Conservation (phyloP, 2,888 invertebrate genomes). For the Bombylius discolor region DNA sequence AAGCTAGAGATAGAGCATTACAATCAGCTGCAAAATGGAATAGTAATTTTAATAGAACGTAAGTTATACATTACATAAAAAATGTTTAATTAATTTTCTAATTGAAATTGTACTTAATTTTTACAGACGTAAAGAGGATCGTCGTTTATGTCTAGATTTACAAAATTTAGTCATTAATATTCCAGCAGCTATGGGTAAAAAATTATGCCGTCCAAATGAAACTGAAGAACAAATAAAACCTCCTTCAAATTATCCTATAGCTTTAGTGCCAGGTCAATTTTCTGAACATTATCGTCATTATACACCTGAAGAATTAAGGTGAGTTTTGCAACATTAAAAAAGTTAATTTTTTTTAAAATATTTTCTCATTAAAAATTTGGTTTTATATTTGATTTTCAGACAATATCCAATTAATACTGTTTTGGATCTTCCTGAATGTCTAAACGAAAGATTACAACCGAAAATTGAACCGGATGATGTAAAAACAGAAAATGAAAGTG, state of each 20-base stretch:
- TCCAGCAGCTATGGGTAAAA: slow-evolving; percentile 44
- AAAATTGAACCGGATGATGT: slow-evolving; percentile 18
- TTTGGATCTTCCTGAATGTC: slow-evolving; percentile 31
- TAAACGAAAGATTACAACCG: slow-evolving; percentile 12
- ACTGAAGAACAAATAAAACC: slow-evolving; percentile 20
- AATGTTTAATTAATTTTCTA: not conserved
- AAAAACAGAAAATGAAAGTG: slow-evolving; percentile 30
- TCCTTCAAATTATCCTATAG: slow-evolving; percentile 69
- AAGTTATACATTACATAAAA: slow-evolving; percentile 14
- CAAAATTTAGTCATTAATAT: slow-evolving; percentile 80
- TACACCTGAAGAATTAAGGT: slow-evolving; percentile 66
- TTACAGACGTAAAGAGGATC: slow-evolving; percentile 48
- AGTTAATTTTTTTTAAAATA: not conserved
- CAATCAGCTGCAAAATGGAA: slow-evolving; percentile 85
- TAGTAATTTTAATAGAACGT: slow-evolving; percentile 60
- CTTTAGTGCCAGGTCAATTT: slow-evolving; percentile 93
- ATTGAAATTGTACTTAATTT: not conserved
- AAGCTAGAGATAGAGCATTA: slow-evolving; percentile 61
- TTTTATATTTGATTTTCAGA: slow-evolving; percentile 33
- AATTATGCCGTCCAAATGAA: slow-evolving; percentile 23
- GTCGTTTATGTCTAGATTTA: slow-evolving; percentile 77
- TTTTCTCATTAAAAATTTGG: no score
- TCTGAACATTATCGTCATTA: slow-evolving; percentile 73
- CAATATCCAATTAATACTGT: slow-evolving; percentile 89
- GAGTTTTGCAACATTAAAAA: slow-evolving; percentile 8